phyloP scores from a whole-genome alignment of 2,797 vertebrate species.

The Halcyon leucocephala region DNA sequence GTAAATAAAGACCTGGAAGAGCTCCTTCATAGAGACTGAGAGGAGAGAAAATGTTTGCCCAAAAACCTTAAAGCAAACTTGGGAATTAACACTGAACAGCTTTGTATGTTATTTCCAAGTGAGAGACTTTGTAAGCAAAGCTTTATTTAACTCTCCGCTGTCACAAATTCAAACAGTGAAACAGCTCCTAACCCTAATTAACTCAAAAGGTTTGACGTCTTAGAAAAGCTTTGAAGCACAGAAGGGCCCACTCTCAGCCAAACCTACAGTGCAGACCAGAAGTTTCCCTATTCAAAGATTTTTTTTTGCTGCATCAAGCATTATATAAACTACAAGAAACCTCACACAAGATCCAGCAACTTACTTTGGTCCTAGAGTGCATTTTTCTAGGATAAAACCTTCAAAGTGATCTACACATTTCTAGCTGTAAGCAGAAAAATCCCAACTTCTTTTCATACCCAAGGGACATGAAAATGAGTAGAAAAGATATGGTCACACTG shows the following conservation, averaged over 20 bases:
- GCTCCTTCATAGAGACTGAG: not conserved
- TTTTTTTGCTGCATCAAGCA: not conserved
- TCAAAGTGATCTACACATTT: not conserved
- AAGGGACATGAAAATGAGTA: not conserved
- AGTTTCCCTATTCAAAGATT: not conserved
- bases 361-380: not conserved
- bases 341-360: not conserved
- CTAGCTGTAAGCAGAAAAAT: not conserved
- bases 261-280: not conserved
- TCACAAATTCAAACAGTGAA: constrained; percentile 5
- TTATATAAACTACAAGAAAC: not conserved
- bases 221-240: constrained; percentile 10
- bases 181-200: constrained; percentile 46
- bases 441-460: not conserved
- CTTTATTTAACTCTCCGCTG: constrained; percentile 50
- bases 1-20: constrained; percentile 44
- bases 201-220: constrained; percentile 50
- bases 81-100: constrained; percentile 35
- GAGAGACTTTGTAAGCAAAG: constrained; percentile 47
- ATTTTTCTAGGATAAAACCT: not conserved
- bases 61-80: constrained; percentile 14
- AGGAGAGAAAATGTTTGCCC: constrained; percentile 25
- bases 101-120: constrained; percentile 19
- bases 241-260: constrained; percentile 14
- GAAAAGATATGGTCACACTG: rapidly evolving